Base-by-base conservation (phyloP, 2,797 vertebrate genomes). In the Microctenopoma steveboyesi region DNA sequence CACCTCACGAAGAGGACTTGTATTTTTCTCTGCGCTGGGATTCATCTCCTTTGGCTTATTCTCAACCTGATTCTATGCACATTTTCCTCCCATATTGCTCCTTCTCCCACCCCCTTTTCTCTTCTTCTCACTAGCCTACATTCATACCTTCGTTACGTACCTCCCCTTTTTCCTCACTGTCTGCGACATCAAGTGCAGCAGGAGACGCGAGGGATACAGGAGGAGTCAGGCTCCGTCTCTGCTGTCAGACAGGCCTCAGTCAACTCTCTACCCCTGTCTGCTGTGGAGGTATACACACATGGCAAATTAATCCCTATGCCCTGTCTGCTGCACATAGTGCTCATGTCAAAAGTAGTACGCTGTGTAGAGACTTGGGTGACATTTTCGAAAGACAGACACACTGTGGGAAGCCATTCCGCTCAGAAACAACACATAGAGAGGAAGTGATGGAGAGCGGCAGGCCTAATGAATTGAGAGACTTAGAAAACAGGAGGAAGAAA, bases 291-390 rank as follows among this genome's bases (percentile, higher is more conserved):
- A 86, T 69, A 79, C 84, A 88, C 85, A 87, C 80, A 85, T 83
- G 82, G 86, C 79, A 91, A 90, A 92, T 92, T 86, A 92, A 91
- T 92, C 91, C 89, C 87, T 76, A 68, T 75, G 88, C 89, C 88
- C 90, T 77, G 85, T 83, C 86, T 83, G 78, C 83, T 8, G 73
- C 86, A 87, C 88, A 89, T 79, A 90, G 84, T 40, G 76, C 83
- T 86, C 69, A 61, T 87, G 91, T 92, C 88, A 91, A 88, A 92
- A 86, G 80, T 53, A 69, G 77, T 77, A 53, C 27, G 54, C 77
- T 25, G 79, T 54, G 72, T 55, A 61, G 76, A 82, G 74, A 69
- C 51, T 54, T 53, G 68, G 75, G 86, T 90, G 89, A 90, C 88
- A 91, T 90, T 88, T 88, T 71, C 13, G 53, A 78, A 79, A 88